Conservation (phyloP, 2,888 invertebrate species). For the Pycnomerus fuliginosus region DNA sequence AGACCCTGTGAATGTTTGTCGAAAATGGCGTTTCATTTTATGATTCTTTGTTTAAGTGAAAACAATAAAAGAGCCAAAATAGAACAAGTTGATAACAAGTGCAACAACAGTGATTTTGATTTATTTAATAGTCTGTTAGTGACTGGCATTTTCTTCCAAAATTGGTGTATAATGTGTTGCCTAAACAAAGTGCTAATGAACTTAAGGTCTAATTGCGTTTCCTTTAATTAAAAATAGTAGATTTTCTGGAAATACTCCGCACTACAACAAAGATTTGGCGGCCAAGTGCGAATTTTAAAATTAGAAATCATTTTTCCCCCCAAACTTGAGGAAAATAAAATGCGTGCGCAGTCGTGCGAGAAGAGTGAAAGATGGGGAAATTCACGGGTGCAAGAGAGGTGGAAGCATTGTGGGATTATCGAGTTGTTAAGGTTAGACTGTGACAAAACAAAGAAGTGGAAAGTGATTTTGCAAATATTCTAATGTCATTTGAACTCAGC, state of each 20-base stretch:
- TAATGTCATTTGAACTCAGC: slow-evolving; percentile 46
- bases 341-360: slow-evolving; percentile 18
- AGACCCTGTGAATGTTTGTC: too few relatives aligned
- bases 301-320: slow-evolving; percentile 30
- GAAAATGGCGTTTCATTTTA: too few relatives aligned
- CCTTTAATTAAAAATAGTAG: slow-evolving; percentile 11
- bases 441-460: slow-evolving; percentile 27
- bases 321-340: slow-evolving; percentile 29
- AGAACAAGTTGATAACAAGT: too few relatives aligned
- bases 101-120: too few relatives aligned
- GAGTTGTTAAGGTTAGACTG: slow-evolving; percentile 38
- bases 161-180: slow-evolving; percentile 9
- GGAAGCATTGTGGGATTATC: slow-evolving; percentile 20
- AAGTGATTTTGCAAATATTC: slow-evolving; percentile 34
- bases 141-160: too few relatives aligned
- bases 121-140: too few relatives aligned
- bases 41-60: too few relatives aligned
- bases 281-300: slow-evolving; percentile 44
- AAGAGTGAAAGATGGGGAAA: not conserved
- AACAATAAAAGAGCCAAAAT: too few relatives aligned
- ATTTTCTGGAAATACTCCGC: slow-evolving; percentile 1
- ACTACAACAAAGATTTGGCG: slow-evolving; percentile 36
- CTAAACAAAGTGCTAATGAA: not conserved
- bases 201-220: slow-evolving; percentile 7
- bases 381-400: slow-evolving; percentile 4